phyloP scores from a whole-genome alignment of 2,888 invertebrate species.

The Agrotis ipsilon region DNA sequence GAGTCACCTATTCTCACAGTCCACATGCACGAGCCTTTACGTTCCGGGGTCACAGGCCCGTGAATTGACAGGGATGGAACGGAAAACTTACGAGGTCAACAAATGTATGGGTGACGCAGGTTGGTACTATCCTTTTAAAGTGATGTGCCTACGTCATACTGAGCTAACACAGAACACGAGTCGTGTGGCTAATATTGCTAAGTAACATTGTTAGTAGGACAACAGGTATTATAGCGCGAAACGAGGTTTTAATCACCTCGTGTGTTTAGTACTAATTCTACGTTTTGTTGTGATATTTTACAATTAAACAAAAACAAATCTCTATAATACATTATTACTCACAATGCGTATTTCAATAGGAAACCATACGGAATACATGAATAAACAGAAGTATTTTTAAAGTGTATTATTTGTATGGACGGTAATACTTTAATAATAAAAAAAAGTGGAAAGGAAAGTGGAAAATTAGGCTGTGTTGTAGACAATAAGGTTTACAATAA shows the following conservation, averaged over 20 bases:
- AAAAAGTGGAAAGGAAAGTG: too few species aligned
- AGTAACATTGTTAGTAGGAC: constrained; percentile 37
- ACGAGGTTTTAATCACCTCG: constrained; percentile 36
- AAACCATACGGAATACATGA: too few species aligned
- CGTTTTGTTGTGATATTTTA: constrained; percentile 5
- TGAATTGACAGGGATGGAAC: constrained; percentile 18
- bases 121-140: constrained; percentile 32
- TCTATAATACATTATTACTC: background rate
- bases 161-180: constrained; percentile 41
- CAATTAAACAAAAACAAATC: background rate
- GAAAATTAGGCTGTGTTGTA: too few species aligned
- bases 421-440: too few species aligned
- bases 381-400: too few species aligned
- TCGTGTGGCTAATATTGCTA: constrained; percentile 39
- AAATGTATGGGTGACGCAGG: constrained; percentile 31
- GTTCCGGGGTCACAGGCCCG: too few species aligned
- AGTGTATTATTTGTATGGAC: too few species aligned
- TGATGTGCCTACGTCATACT: constrained; percentile 28
- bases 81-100: constrained; percentile 40
- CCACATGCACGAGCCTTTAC: too few species aligned
- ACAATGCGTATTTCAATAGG: background rate
- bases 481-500: too few species aligned
- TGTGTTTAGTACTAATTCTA: background rate
- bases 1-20: too few species aligned
- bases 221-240: constrained; percentile 19